These are phyloP conservation scores for Phoxinus dragarum DNA, from an alignment of 2,797 vertebrate genomes.

Conservation along the genomic window DNA sequence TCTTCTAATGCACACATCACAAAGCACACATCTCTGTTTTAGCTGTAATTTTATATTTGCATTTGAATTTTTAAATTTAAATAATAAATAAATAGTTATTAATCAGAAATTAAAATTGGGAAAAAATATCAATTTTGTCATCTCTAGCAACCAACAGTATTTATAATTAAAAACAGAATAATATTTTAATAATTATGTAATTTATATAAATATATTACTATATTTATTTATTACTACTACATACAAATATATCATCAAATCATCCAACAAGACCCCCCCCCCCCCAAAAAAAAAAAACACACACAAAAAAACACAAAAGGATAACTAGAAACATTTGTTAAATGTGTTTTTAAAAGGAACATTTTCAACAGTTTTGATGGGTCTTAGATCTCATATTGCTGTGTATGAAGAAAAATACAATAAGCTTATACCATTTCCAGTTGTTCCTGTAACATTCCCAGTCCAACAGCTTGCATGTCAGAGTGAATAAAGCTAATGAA, in stretches of 20 bases:
- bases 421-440: slow-evolving; percentile 21
- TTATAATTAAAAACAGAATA: neutral
- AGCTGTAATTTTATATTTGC: neutral
- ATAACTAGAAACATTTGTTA: neutral
- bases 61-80: neutral
- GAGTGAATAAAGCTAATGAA: slow-evolving; percentile 43
- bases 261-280: too few relatives aligned
- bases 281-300: neutral
- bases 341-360: too few relatives aligned
- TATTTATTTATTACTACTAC: neutral
- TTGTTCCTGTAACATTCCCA: slow-evolving; percentile 13
- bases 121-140: neutral
- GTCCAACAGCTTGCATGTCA: slow-evolving; percentile 23
- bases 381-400: neutral
- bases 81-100: neutral
- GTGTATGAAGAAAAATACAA: neutral
- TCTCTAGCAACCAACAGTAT: neutral
- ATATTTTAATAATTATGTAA: neutral
- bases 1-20: neutral
- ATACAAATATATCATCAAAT: neutral
- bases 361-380: neutral
- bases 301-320: neutral
- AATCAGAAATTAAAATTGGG: neutral
- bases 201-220: neutral
- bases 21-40: neutral